Base-by-base conservation (phyloP, 2,888 invertebrate species). In the Brachyptera putata region DNA sequence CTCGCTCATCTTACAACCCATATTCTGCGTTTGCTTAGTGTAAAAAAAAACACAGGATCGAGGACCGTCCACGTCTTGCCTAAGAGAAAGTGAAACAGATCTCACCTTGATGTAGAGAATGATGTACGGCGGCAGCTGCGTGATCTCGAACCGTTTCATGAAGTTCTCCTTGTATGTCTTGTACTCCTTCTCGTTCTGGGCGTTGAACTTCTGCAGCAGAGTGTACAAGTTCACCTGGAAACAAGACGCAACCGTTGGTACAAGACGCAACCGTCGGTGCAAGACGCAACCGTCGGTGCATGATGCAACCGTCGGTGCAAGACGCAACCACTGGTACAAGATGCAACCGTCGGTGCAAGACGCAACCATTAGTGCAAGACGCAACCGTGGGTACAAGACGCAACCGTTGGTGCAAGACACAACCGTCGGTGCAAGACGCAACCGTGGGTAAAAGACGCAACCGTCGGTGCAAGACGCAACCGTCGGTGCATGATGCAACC, bases 161-260 rank as follows among this genome's bases (percentile, higher is more conserved):
- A 95, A 95, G 71, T 97, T 98, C 74, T 99, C 99, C 72, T 99
- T 99, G 76, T 98, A 97, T 0, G 98, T 99, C 79, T 98, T 98
- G 76, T 99, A 98, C 73, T 99, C 99, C 75, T 97, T 98, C 69
- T 98, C 96, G 3, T 86, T 80, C 65, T 89, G 84, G 0, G 97
- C 97, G 74, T 98, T 98, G 75, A 99, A 99, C 76, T 99, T 99
- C 39, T 89, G 88, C 60, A 99, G 79, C 24, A 99, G 78, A 65
- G 91, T 92, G 72, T 93, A 95, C 30, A 99, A 80, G 73, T 97
- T 98, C 0, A 95, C 92, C 88, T 91, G 73, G 26, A 78, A 76
- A 60, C 34, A 39, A 14, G 41, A 7, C 16, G 9, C 41, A 41
- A 18, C n/a, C n/a, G n/a, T n/a, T n/a, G n/a, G n/a, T n/a, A 16